A percentile compares a stretch with the other conserved stretches of the same genome.
Conservation (phyloP, 2,113 vertebrate genomes). For the Gila orcuttii region DNA sequence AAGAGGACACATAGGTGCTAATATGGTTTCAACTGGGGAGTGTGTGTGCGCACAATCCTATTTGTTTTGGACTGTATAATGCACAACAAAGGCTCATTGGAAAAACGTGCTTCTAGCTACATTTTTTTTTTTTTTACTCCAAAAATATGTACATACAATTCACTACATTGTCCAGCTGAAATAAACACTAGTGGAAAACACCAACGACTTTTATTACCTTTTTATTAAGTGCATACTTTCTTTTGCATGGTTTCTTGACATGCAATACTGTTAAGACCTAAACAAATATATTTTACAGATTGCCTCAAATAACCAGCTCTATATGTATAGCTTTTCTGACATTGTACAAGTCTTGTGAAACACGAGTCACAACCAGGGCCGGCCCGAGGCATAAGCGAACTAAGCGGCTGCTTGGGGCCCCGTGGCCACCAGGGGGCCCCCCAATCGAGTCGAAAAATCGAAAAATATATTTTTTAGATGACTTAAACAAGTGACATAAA, state of each 20-base stretch:
- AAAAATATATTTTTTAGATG: no score
- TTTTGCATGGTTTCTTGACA: not conserved
- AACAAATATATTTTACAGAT: not conserved
- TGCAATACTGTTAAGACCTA: not conserved
- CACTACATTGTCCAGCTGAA: not conserved
- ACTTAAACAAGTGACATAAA: no score
- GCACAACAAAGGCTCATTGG: not conserved
- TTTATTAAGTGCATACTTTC: no score
- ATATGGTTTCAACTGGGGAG: not conserved
- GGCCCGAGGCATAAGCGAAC: no score
- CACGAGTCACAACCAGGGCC: not conserved
- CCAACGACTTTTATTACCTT: no score
- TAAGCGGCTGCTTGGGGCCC: no score
- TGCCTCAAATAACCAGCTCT: not conserved
- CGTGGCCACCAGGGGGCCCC: no score
- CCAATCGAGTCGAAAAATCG: no score
- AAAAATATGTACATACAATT: not conserved
- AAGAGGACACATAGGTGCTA: not conserved
- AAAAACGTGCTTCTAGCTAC: not conserved
- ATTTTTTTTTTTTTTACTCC: not conserved
- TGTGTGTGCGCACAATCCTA: not conserved
- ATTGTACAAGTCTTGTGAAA: not conserved
- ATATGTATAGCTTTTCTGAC: not conserved
- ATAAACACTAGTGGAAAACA: no score
- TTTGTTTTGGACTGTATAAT: slow-evolving; percentile 14